A percentile compares a stretch with the other conserved stretches of the same genome.
phyloP scores from a whole-genome alignment of 2,888 invertebrate genomes.

The Artemia sinica region DNA sequence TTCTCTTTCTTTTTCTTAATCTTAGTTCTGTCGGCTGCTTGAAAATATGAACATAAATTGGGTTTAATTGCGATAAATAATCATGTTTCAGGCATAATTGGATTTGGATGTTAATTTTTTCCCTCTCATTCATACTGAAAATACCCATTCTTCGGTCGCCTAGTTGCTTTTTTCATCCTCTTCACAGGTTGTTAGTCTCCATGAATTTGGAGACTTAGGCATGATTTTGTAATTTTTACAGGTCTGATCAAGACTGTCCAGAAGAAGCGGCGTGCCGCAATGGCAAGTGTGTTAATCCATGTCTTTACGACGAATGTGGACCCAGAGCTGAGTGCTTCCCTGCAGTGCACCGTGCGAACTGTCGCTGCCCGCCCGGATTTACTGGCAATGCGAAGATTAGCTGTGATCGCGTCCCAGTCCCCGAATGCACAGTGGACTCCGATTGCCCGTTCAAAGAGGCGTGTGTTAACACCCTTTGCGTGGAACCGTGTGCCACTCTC shows the following conservation, averaged over 20 bases:
- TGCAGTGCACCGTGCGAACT: slow-evolving; percentile 32
- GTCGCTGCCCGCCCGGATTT: slow-evolving; percentile 45
- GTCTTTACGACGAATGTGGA: slow-evolving; percentile 54
- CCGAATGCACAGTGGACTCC: slow-evolving; percentile 48
- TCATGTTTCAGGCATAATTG: too few species aligned
- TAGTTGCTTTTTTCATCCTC: too few species aligned
- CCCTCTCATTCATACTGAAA: too few species aligned
- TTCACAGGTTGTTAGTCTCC: too few species aligned
- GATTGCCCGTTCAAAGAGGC: slow-evolving; percentile 57
- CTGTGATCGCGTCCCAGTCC: slow-evolving; percentile 35
- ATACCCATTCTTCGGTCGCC: too few species aligned
- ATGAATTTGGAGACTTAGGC: too few species aligned
- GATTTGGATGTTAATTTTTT: too few species aligned
- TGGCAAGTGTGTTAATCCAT: slow-evolving; percentile 49
- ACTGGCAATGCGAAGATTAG: slow-evolving; percentile 61
- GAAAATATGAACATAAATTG: too few species aligned
- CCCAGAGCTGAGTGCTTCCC: slow-evolving; percentile 49
- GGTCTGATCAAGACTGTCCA: slow-evolving; percentile 30
- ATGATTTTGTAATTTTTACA: background rate
- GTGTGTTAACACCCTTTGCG: slow-evolving; percentile 55
- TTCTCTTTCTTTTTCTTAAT: too few species aligned
- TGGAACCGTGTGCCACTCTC: slow-evolving; percentile 58
- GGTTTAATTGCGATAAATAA: too few species aligned
- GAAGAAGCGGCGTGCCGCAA: slow-evolving; percentile 39
- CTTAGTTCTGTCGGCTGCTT: too few species aligned